Conservation (phyloP, 2,113 vertebrate species). For the Coregonus clupeaformis region DNA sequence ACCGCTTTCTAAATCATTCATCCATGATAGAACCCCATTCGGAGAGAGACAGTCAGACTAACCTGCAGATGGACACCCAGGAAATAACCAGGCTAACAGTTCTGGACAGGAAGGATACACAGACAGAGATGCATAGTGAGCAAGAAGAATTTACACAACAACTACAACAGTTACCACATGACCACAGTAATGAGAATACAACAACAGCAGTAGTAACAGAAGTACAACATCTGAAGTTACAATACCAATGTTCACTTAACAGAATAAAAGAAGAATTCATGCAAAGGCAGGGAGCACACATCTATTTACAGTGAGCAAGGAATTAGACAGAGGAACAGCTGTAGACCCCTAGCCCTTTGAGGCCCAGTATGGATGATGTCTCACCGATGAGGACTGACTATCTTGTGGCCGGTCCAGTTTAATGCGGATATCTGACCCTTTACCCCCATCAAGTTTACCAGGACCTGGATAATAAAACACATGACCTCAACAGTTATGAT, state of each 20-base stretch:
- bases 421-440: conserved; percentile 82
- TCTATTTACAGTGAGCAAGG: too few relatives aligned
- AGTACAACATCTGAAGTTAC: too few relatives aligned
- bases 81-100: conserved; percentile 78
- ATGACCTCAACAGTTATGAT: too few relatives aligned
- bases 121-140: conserved; percentile 30
- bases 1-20: too few relatives aligned
- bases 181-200: conserved; percentile 3
- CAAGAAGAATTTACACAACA: conserved; percentile 8
- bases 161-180: not conserved
- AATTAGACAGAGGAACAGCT: too few relatives aligned
- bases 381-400: conserved; percentile 77
- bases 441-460: conserved; percentile 66
- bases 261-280: too few relatives aligned
- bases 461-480: conserved; percentile 38
- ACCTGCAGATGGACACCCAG: conserved; percentile 77
- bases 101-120: conserved; percentile 60
- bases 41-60: conserved; percentile 36
- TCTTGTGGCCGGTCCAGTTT: conserved; percentile 82
- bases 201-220: not conserved
- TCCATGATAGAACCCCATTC: too few relatives aligned
- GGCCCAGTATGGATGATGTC: conserved; percentile 26
- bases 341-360: not conserved
- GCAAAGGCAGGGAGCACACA: too few relatives aligned
- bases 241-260: not conserved